Evolutionary conservation across 2,888 invertebrate genomes (phyloP).

Genomic region (Neoitamus cyanurus): DNA sequence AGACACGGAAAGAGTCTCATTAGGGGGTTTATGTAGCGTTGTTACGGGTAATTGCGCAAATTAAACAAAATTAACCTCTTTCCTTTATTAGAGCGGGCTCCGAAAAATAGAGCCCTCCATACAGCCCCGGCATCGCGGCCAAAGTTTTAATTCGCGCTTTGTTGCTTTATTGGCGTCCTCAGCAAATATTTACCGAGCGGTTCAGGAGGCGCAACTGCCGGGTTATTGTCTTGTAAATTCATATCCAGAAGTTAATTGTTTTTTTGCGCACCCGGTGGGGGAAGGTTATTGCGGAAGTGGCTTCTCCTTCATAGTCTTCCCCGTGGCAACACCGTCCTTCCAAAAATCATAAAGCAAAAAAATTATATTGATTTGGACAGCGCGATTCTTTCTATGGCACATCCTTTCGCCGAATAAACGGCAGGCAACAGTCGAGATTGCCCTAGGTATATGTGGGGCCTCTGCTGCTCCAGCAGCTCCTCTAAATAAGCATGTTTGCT

Average conservation of each 20-base stretch:
- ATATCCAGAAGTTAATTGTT: background rate
- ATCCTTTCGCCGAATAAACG: constrained; percentile 40
- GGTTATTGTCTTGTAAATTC: constrained; percentile 18
- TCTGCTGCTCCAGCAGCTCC: background rate
- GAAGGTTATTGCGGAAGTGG: no score
- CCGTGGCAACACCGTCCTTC: background rate
- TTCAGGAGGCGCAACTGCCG: constrained; percentile 1
- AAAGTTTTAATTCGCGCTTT: constrained; percentile 5
- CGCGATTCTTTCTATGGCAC: constrained; percentile 26
- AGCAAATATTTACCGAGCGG: constrained; percentile 7
- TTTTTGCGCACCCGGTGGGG: background rate
- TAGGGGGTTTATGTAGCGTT: constrained; percentile 50
- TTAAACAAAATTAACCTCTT: constrained; percentile 52
- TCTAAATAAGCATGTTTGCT: constrained; percentile 6
- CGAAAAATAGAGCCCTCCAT: constrained; percentile 35
- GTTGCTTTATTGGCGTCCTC: background rate
- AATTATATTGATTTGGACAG: constrained; percentile 48
- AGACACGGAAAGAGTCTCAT: constrained; percentile 51
- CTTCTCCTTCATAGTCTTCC: background rate
- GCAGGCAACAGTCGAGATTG: background rate
- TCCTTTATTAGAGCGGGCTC: constrained; percentile 30
- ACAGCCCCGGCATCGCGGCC: background rate
- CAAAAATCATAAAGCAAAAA: background rate
- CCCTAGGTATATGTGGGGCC: background rate
- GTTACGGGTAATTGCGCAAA: constrained; percentile 52